Conservation (phyloP, 2,113 vertebrate genomes). For the Myotis yumanensis region DNA sequence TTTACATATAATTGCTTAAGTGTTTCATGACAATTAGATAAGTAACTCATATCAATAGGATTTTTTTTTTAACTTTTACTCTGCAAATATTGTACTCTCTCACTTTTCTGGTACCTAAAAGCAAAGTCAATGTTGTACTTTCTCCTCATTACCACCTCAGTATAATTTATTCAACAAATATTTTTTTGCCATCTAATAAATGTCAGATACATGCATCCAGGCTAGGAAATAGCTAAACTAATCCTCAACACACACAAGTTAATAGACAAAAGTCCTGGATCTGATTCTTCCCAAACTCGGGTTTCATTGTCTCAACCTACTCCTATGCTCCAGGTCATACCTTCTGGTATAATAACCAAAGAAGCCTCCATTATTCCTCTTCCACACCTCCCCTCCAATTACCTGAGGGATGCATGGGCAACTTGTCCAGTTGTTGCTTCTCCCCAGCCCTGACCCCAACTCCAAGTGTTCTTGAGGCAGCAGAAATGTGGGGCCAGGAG, state of each 20-base stretch:
- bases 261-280: neutral
- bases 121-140: slow-evolving; percentile 32
- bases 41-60: neutral
- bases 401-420: neutral
- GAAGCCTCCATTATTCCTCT: neutral
- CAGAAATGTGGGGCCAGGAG: neutral
- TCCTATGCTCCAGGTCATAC: neutral
- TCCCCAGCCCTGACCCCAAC: neutral
- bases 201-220: neutral
- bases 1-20: slow-evolving; percentile 19
- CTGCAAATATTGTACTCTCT: neutral
- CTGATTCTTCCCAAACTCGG: neutral
- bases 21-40: neutral
- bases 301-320: neutral
- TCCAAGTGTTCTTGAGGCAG: neutral
- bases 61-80: slow-evolving; percentile 10
- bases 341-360: neutral
- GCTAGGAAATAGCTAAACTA: slow-evolving; percentile 4
- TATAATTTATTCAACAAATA: slow-evolving; percentile 28
- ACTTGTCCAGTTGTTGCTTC: neutral
- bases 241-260: neutral
- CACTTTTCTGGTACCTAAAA: slow-evolving; percentile 32
- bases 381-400: neutral
- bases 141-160: neutral
- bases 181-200: neutral